These are phyloP conservation scores for Oreocharis arfaki DNA, from an alignment of 2,113 vertebrate genomes.

Conservation along the genomic window DNA sequence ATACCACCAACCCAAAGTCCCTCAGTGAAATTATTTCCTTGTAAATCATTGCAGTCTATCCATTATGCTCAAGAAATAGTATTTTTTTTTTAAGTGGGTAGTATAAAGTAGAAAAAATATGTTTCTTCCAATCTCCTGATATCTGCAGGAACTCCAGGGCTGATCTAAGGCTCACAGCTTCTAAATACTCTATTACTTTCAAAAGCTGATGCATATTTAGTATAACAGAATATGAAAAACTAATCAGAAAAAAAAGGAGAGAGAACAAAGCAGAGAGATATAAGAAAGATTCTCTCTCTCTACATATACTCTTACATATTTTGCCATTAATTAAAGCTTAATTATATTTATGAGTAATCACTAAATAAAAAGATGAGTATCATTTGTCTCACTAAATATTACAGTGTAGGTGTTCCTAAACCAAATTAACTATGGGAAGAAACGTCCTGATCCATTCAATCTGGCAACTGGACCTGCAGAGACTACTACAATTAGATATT, in stretches of 20 bases:
- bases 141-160: neutral
- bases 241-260: neutral
- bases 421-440: neutral
- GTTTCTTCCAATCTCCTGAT: neutral
- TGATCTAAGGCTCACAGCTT: neutral
- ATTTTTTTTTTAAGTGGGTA: slow-evolving; percentile 13
- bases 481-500: neutral
- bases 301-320: neutral
- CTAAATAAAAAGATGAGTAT: neutral
- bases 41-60: slow-evolving; percentile 45
- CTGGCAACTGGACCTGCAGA: neutral
- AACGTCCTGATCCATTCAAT: neutral
- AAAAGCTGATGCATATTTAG: neutral
- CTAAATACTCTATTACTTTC: neutral
- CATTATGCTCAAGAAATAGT: slow-evolving; percentile 43
- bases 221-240: neutral
- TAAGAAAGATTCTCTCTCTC: neutral
- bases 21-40: slow-evolving; percentile 47
- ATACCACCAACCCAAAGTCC: neutral
- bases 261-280: neutral
- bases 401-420: neutral
- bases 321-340: neutral
- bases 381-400: neutral
- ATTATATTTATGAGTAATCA: neutral
- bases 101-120: neutral